Conservation (phyloP, 1,140 invertebrate species). For the Linepithema humile region DNA sequence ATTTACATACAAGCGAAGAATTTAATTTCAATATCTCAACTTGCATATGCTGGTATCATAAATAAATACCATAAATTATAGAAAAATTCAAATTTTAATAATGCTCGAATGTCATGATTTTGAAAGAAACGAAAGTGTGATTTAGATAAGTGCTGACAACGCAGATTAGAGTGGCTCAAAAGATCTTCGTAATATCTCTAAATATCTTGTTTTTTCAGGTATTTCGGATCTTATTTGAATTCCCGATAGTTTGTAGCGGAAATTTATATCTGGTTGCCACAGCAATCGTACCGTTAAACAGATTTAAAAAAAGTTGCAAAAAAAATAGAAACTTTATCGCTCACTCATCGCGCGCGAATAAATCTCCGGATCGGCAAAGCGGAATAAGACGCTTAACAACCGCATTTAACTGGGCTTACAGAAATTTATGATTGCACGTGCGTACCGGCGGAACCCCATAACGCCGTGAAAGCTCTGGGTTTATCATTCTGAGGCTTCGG, state of each 20-base stretch:
- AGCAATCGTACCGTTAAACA: neutral
- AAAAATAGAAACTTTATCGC: neutral
- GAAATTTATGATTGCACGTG: conserved; percentile 36
- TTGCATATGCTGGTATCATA: neutral
- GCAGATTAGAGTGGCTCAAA: neutral
- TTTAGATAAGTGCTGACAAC: neutral
- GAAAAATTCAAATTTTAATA: no score
- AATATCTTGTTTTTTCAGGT: no score
- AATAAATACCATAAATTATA: no score
- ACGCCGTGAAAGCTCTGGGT: conserved; percentile 21
- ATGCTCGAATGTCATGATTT: neutral
- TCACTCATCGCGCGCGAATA: neutral
- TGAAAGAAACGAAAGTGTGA: neutral
- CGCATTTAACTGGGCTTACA: conserved; percentile 41
- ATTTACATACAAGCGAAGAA: no score
- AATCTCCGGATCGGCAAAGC: neutral
- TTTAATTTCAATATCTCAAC: no score
- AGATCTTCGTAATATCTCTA: no score
- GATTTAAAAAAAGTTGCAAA: neutral
- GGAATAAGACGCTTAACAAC: conserved; percentile 22
- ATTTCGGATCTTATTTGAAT: neutral
- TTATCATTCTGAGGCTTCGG: conserved; percentile 10
- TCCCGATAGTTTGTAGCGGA: no score
- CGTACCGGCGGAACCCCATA: neutral
- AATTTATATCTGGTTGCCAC: neutral